Conservation (phyloP, 1,140 invertebrate species). For the Charaxes varanes region DNA sequence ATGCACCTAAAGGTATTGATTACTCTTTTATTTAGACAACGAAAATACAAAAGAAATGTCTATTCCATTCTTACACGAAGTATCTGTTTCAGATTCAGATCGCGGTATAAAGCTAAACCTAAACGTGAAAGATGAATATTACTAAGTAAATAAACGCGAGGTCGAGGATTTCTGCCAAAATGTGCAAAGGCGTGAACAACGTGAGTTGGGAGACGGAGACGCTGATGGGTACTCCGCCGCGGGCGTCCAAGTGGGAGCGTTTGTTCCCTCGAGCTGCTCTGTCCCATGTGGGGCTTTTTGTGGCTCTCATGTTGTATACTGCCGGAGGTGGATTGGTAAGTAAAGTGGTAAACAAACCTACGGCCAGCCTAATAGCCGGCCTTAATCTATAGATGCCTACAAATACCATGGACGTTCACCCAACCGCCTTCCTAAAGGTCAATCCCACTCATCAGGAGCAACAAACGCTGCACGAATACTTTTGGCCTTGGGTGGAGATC, state of each 20-base stretch:
- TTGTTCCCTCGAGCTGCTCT: slow-evolving; percentile 76
- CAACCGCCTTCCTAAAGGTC: too few relatives aligned
- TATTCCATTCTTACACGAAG: too few relatives aligned
- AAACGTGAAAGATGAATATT: not conserved
- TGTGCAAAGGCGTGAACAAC: slow-evolving; percentile 56
- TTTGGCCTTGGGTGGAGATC: too few relatives aligned
- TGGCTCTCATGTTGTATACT: slow-evolving; percentile 83
- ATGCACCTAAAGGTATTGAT: too few relatives aligned
- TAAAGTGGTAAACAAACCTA: slow-evolving; percentile 22
- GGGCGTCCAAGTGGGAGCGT: slow-evolving; percentile 55
- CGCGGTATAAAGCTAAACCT: not conserved
- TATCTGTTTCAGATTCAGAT: too few relatives aligned
- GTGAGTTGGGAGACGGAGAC: slow-evolving; percentile 70
- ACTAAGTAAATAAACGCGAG: not conserved
- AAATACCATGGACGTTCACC: too few relatives aligned
- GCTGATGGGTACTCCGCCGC: slow-evolving; percentile 51
- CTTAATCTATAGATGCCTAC: too few relatives aligned
- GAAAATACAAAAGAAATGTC: too few relatives aligned
- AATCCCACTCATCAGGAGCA: too few relatives aligned
- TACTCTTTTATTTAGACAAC: too few relatives aligned
- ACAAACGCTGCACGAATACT: too few relatives aligned
- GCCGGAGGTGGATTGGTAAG: slow-evolving; percentile 84
- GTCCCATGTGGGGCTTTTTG: slow-evolving; percentile 81
- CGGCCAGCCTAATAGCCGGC: too few relatives aligned
- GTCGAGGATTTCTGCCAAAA: slow-evolving; percentile 14